These are phyloP conservation scores for Diaperis boleti DNA, from an alignment of 2,888 invertebrate species.

Conservation along the genomic window DNA sequence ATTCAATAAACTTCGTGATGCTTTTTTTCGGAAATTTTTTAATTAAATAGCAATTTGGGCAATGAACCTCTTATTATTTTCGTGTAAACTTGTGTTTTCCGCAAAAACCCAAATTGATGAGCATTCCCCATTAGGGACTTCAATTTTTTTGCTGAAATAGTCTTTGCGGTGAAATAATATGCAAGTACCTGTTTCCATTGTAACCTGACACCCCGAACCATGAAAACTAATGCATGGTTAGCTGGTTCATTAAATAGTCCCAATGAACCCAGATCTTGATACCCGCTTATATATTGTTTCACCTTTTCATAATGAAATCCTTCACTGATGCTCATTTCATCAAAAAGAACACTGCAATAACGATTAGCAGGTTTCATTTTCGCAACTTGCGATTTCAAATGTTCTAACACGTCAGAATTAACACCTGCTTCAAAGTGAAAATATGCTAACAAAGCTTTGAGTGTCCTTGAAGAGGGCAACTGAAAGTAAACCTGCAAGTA, in stretches of 20 bases:
- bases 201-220: slow-evolving; percentile 43
- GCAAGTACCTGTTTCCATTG: slow-evolving; percentile 46
- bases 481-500: not conserved
- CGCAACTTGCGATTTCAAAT: slow-evolving; percentile 47
- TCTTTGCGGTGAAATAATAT: slow-evolving; percentile 9
- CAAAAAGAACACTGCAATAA: slow-evolving; percentile 30
- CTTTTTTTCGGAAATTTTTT: too few species aligned
- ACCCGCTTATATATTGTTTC: slow-evolving; percentile 34
- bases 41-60: too few species aligned
- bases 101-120: too few species aligned
- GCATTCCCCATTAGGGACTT: too few species aligned
- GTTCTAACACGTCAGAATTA: not conserved
- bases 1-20: too few species aligned
- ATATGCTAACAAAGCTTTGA: not conserved
- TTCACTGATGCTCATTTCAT: slow-evolving; percentile 32
- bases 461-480: not conserved
- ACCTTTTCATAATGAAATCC: slow-evolving; percentile 24
- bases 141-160: not conserved
- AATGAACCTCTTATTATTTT: too few species aligned
- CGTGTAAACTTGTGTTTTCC: too few species aligned
- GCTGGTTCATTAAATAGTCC: slow-evolving; percentile 32
- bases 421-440: slow-evolving; percentile 1
- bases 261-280: slow-evolving; percentile 41
- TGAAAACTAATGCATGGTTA: slow-evolving; percentile 48
- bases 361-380: slow-evolving; percentile 10